Percentiles rank a stretch among this genome's conserved stretches.
phyloP scores from a whole-genome alignment of 64 coral and sea anemone species.

The Actinia equina region DNA sequence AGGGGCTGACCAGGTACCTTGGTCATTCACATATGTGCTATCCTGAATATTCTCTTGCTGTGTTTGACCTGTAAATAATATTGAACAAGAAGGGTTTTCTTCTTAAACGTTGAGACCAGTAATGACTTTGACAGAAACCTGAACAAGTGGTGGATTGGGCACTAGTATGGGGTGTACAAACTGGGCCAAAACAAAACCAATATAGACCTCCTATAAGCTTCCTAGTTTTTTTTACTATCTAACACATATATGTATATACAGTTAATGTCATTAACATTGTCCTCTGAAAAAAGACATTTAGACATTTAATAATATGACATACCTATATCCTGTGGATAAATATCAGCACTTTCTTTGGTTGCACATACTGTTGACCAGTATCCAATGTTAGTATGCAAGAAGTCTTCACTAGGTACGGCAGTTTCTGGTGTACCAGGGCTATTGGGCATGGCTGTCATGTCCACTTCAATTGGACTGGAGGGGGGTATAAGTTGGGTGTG shows the following conservation, averaged over 20 bases:
- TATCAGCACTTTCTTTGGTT: neutral
- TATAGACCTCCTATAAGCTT: too few species aligned
- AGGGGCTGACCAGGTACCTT: neutral
- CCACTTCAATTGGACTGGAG: neutral
- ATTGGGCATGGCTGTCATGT: neutral
- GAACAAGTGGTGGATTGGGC: too few species aligned
- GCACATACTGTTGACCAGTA: slow-evolving; percentile 32
- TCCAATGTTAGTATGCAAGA: slow-evolving; percentile 44
- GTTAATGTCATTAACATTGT: too few species aligned
- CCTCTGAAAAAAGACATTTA: too few species aligned
- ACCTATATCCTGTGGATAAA: neutral
- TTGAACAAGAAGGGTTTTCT: too few species aligned
- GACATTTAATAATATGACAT: too few species aligned
- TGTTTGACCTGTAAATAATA: neutral
- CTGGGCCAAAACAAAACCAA: too few species aligned
- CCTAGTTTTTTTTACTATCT: too few species aligned
- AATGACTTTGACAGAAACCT: too few species aligned
- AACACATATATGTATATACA: too few species aligned
- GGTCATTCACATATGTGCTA: neutral
- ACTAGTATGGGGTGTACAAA: too few species aligned
- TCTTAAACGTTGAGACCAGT: too few species aligned
- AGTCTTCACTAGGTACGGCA: slow-evolving; percentile 33
- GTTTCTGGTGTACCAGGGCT: slow-evolving; percentile 55
- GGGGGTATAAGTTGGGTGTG: neutral
- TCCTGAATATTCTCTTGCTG: neutral